Percentiles rank a stretch among this genome's conserved stretches.
Conservation (phyloP, 1,140 invertebrate genomes). For the Vanessa atalanta region DNA sequence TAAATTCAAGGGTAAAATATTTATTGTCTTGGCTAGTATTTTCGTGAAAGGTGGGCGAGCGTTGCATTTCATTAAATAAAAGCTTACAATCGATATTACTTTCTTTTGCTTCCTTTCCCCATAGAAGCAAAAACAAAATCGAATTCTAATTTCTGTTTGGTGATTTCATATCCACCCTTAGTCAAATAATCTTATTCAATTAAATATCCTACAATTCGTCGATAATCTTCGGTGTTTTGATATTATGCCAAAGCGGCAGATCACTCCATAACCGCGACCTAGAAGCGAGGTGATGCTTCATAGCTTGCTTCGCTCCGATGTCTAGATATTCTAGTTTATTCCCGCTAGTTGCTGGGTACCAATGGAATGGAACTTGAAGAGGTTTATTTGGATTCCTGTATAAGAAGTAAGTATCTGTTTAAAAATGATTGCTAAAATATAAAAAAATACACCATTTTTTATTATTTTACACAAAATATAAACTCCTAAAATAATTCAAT, state of each 20-base stretch:
- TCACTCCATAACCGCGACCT: constrained; percentile 54
- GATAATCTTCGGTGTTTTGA: constrained; percentile 34
- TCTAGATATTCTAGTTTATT: constrained; percentile 59
- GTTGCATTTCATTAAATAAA: too few relatives aligned
- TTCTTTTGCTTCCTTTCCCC: too few relatives aligned
- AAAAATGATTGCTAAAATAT: neutral
- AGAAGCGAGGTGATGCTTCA: constrained; percentile 52
- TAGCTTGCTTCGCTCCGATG: constrained; percentile 42
- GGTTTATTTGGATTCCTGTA: constrained; percentile 65
- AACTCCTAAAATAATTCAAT: too few relatives aligned
- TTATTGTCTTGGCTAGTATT: too few relatives aligned
- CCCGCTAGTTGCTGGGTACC: constrained; percentile 46
- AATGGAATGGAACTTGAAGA: constrained; percentile 50
- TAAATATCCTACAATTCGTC: constrained; percentile 51
- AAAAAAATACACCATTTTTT: neutral
- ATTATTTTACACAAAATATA: too few relatives aligned
- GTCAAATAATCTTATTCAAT: neutral
- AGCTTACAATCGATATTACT: too few relatives aligned
- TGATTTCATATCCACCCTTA: neutral
- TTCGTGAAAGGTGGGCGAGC: too few relatives aligned
- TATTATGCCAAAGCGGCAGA: constrained; percentile 62
- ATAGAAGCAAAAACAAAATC: too few relatives aligned
- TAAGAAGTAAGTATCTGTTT: neutral
- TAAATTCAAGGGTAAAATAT: too few relatives aligned
- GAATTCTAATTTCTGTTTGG: too few relatives aligned